A percentile compares a stretch with the other conserved stretches of the same genome.
phyloP scores from a whole-genome alignment of 2,797 vertebrate genomes.

The Nothura maculosa region DNA sequence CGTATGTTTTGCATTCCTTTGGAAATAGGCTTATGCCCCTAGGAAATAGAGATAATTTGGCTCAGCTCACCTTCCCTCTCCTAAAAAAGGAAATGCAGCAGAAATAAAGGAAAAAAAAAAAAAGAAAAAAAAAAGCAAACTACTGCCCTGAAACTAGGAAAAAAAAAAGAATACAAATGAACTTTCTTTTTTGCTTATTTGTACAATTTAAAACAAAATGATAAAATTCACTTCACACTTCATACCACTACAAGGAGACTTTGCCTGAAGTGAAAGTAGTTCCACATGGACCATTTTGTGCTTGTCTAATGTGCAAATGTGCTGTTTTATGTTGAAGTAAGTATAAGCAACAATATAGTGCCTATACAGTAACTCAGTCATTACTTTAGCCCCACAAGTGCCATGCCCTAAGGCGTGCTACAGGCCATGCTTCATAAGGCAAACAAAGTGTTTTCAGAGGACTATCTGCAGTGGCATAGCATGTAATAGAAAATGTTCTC shows the following conservation, averaged over 20 bases:
- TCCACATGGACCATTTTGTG: slow-evolving; percentile 65
- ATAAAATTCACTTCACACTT: slow-evolving; percentile 62
- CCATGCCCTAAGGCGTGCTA: slow-evolving; percentile 73
- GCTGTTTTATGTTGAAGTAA: slow-evolving; percentile 46
- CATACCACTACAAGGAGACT: slow-evolving; percentile 46
- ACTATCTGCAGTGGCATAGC: slow-evolving; percentile 42
- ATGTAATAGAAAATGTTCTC: slow-evolving; percentile 49
- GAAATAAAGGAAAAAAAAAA: not conserved
- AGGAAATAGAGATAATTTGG: not conserved
- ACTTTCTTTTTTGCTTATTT: slow-evolving; percentile 28
- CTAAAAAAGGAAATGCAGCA: not conserved
- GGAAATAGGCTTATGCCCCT: not conserved
- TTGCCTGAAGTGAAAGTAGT: slow-evolving; percentile 50
- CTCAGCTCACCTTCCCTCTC: not conserved
- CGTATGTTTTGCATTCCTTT: slow-evolving; percentile 22
- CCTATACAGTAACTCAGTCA: slow-evolving; percentile 50
- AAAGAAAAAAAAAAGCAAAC: not conserved
- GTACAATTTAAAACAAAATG: slow-evolving; percentile 22
- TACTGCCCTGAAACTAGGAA: slow-evolving; percentile 14
- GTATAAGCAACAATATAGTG: slow-evolving; percentile 32
- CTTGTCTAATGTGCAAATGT: slow-evolving; percentile 71
- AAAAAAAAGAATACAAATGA: slow-evolving; percentile 12
- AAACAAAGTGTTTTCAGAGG: slow-evolving; percentile 64
- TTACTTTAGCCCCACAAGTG: slow-evolving; percentile 58
- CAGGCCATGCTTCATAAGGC: slow-evolving; percentile 61